Base-by-base conservation (phyloP, 2,797 vertebrate genomes). In the Sebastes baramenuke region DNA sequence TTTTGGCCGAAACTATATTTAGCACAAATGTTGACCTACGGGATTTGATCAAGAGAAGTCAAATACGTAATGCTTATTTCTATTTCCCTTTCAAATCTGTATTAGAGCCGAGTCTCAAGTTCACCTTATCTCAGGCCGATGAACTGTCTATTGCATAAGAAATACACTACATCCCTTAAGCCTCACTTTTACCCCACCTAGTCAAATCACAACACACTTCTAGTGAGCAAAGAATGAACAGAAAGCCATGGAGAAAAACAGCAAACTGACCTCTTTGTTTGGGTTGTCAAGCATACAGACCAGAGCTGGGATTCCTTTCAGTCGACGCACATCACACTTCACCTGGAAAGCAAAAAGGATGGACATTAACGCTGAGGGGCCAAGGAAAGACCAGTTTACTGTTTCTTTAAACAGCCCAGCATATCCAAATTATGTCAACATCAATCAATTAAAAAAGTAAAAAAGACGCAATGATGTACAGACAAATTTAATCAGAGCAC, bases 281-380 rank as follows among this genome's bases (percentile, higher is more conserved):
- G 98, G 97, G 88, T 97, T 98, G 87, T 99, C 98, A 20, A 99
- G 94, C 93, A 99, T 94, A 4, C 95, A 97, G 79, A 99, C 98
- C 18, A 99, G 93, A 0, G 97, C 95, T 0, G 98, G 98, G 78
- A 99, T 98, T 62, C 98, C 98, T 93, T 99, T 99, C 81, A 99
- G 77, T 34, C 95, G 93, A 64, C 95, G 94, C 30, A 96, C 95
- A 2, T 96, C 95, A 16, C 94, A 89, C 78, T 96, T 96, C 67
- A 96, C 93, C 96, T 96, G 80, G 18, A 90, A 68, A 70, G 5
- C 1, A 71, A 74, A 52, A 74, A 38, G 16, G 3, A 49, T 2
- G 20, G 9, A 54, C 2, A 3, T 59, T 2, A 67, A 20, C 1
- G 8, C 3, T 34, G 14, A 8, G 2, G n/a, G 8, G 11, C n/a